Evolutionary conservation across 2,113 vertebrate species (phyloP).

Genomic region (Montifringilla adamsi): DNA sequence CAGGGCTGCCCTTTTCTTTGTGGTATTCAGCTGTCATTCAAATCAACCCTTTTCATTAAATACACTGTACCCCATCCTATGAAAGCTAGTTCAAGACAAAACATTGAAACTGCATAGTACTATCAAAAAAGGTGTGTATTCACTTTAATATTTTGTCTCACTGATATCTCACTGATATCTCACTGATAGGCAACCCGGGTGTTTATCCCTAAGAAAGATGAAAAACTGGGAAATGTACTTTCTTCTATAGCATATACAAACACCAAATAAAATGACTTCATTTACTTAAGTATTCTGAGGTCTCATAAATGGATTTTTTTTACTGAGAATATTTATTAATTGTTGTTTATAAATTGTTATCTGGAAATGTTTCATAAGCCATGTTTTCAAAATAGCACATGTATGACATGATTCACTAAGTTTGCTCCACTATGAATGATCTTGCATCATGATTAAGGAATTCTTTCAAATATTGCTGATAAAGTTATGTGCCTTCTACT

Average conservation of each 20-base stretch:
- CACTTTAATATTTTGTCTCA: neutral
- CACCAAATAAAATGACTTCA: neutral
- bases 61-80: conserved; percentile 57
- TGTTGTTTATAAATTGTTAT: neutral
- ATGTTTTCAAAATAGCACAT: neutral
- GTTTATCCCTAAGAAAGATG: neutral
- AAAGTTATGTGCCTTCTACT: neutral
- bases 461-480: neutral
- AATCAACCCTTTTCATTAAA: conserved; percentile 81
- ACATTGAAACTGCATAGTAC: neutral
- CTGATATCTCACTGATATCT: neutral
- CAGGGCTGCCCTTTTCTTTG: conserved; percentile 76
- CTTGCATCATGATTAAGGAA: neutral
- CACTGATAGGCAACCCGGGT: neutral
- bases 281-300: neutral
- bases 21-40: conserved; percentile 86
- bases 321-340: neutral
- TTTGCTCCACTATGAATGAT: neutral
- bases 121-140: neutral
- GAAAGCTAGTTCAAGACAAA: conserved; percentile 3
- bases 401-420: neutral
- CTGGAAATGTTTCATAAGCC: neutral
- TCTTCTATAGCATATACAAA: neutral
- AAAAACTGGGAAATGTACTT: neutral
- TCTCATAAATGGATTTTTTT: neutral